phyloP scores from a whole-genome alignment of 2,113 vertebrate species.

The Saccopteryx bilineata region DNA sequence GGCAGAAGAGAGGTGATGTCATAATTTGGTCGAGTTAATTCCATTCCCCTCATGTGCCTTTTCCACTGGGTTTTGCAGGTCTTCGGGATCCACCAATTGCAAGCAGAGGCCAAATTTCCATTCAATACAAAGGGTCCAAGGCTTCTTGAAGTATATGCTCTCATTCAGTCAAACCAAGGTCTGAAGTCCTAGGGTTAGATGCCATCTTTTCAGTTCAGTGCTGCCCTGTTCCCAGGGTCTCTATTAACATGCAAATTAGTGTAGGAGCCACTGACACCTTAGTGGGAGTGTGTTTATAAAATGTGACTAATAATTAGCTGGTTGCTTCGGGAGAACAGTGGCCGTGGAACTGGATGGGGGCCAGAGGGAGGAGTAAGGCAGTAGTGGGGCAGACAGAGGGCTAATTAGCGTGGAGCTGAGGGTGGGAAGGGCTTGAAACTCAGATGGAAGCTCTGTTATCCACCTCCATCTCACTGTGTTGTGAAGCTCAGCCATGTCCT shows the following conservation, averaged over 20 bases:
- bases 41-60: background rate
- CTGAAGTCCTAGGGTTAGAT: background rate
- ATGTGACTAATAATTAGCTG: background rate
- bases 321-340: background rate
- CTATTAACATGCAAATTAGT: background rate
- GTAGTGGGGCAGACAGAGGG: fast-evolving
- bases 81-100: background rate
- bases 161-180: background rate
- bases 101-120: background rate
- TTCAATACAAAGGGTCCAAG: background rate
- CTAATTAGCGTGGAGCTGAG: no score
- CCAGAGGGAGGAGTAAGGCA: fast-evolving
- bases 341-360: background rate
- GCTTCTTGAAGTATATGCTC: background rate
- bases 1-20: background rate
- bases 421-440: background rate
- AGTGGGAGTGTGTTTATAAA: background rate
- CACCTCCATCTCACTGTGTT: background rate
- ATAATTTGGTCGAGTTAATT: background rate
- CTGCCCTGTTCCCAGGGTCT: background rate
- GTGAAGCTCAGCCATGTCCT: background rate
- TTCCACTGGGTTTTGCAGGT: background rate
- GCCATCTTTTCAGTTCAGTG: background rate
- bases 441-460: background rate
- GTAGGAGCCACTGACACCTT: background rate